Base-by-base conservation (phyloP, 2,888 invertebrate genomes). In the Drosophila dives region DNA sequence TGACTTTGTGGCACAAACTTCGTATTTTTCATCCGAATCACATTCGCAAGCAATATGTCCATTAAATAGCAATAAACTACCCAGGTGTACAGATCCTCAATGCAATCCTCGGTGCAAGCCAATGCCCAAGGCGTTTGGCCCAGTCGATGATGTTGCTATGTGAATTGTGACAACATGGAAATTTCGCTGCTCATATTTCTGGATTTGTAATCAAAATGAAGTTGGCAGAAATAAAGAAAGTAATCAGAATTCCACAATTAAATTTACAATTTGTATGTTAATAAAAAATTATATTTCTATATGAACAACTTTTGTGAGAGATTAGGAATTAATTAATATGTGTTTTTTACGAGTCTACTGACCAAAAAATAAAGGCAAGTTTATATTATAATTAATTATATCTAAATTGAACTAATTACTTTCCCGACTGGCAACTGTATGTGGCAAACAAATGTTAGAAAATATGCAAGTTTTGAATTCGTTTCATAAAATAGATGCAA, bases 81-180 rank as follows among this genome's bases (percentile, higher is more conserved):
- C 0, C 77, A 72, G 0, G 77, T 64, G 33, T 63, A 54, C 7
- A 77, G 4, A 0, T 77, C 62, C n/a, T 76, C 69, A 11, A 77
- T 48, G 6, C 17, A 26, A 26, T 26, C 26, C 26, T 3, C 26
- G 42, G 0, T 0, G 0, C 1, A 76, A 4, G 0, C 45, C 29
- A 1, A 1, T 12, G 0, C 17, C 1, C 6, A 75, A 17, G 0
- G 0, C 0, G 0, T 4, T 64, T 72, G 0, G 66, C 5, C 72
- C 77, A 77, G 0, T 0, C 0, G 0, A 76, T 0, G 0, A 76
- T 38, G 3, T 63, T 26, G 26, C 26, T 26, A 26, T 26, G 26
- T 26, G 26, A 26, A 26, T 26, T 26, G 26, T 26, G 26, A 26
- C 26, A 26, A 26, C 26, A 26, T 26, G 26, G 4, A 26, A 26